These are phyloP conservation scores for Theristicus caerulescens DNA, from an alignment of 2,113 vertebrate species.

Conservation along the genomic window DNA sequence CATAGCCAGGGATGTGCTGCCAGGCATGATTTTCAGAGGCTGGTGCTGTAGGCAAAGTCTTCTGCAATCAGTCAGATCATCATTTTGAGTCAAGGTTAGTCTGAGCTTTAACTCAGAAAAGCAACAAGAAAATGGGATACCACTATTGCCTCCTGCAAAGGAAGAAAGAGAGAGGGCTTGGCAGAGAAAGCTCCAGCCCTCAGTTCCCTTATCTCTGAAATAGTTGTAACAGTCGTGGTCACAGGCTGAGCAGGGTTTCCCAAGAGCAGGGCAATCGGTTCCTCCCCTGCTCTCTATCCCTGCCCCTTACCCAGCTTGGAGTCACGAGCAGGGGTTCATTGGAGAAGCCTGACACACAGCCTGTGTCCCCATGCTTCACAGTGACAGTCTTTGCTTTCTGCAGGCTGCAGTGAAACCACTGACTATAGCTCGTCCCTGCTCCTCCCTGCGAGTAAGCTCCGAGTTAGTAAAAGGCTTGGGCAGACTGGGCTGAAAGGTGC, in stretches of 20 bases:
- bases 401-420: neutral
- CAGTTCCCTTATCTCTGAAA: neutral
- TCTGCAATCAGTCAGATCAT: neutral
- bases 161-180: neutral
- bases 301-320: neutral
- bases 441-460: neutral
- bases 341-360: neutral
- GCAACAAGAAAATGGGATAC: neutral
- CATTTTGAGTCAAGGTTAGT: neutral
- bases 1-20: neutral
- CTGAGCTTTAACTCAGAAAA: neutral
- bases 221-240: neutral
- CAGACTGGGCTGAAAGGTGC: neutral
- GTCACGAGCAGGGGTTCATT: neutral
- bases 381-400: neutral
- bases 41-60: neutral
- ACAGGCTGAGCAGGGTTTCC: neutral
- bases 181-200: neutral
- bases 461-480: neutral
- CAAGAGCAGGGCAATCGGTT: neutral
- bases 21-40: neutral
- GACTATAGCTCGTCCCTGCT: neutral
- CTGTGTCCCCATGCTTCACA: neutral
- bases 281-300: neutral
- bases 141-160: neutral